phyloP scores from a whole-genome alignment of 2,113 vertebrate species.

The Calyptomena viridis region DNA sequence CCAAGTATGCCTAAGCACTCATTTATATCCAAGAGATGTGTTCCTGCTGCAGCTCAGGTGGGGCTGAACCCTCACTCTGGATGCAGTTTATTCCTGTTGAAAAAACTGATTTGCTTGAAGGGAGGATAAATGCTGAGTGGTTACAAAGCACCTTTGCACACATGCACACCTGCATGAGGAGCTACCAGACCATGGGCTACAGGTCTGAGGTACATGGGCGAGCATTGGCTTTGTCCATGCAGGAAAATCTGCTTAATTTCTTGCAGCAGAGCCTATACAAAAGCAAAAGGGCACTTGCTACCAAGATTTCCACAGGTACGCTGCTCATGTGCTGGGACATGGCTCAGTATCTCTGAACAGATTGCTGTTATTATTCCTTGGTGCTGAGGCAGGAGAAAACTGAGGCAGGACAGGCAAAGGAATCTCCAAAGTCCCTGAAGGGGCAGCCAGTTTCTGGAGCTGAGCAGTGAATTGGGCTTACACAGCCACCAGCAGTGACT shows the following conservation, averaged over 20 bases:
- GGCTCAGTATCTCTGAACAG: neutral
- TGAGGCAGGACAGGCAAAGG: neutral
- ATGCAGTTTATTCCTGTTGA: neutral
- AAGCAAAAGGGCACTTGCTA: neutral
- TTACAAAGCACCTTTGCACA: neutral
- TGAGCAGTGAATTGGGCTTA: neutral
- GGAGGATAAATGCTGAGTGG: neutral
- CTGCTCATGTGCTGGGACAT: rapidly evolving
- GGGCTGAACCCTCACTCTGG: neutral
- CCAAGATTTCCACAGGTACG: neutral
- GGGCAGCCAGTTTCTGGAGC: neutral
- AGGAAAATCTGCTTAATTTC: neutral
- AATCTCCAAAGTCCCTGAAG: neutral
- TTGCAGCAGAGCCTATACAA: neutral
- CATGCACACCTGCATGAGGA: neutral
- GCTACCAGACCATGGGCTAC: neutral
- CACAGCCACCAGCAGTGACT: rapidly evolving
- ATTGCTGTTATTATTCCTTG: neutral
- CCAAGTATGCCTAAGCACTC: neutral
- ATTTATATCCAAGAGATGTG: neutral
- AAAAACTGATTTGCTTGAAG: neutral
- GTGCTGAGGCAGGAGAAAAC: neutral
- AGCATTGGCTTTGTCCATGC: neutral
- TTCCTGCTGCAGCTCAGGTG: neutral
- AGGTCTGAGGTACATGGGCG: neutral